Evolutionary conservation across 2,797 vertebrate genomes (phyloP).

Genomic region (Pangasius djambal): DNA sequence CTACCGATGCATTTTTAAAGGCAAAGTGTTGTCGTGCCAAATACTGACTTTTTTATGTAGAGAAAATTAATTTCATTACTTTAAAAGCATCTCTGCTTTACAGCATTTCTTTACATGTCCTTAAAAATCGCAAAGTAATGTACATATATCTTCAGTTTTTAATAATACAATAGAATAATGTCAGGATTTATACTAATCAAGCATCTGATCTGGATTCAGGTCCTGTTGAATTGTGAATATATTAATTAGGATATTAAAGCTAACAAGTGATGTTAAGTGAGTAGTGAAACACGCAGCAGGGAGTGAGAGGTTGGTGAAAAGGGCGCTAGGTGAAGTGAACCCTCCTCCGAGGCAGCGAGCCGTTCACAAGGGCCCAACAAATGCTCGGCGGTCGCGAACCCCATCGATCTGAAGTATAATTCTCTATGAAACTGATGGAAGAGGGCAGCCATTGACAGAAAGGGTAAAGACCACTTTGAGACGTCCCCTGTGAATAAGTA

Average conservation of each 20-base stretch:
- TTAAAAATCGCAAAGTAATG: not conserved
- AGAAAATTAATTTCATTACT: not conserved
- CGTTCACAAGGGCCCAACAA: constrained; percentile 74
- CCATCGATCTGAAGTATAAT: constrained; percentile 90
- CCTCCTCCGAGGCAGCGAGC: constrained; percentile 68
- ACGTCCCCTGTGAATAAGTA: constrained; percentile 83
- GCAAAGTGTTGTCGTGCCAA: not conserved
- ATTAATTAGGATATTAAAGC: not conserved
- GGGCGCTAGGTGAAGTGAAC: constrained; percentile 69
- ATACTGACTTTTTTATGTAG: not conserved
- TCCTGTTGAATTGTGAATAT: not conserved
- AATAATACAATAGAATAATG: not conserved
- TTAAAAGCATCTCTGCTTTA: not conserved
- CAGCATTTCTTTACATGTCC: not conserved
- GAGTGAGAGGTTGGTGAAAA: constrained; percentile 61
- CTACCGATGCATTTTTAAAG: not conserved
- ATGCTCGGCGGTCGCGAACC: constrained; percentile 84
- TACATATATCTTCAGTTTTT: not conserved
- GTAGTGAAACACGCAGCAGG: constrained; percentile 75
- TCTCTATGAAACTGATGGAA: constrained; percentile 95
- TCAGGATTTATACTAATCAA: not conserved
- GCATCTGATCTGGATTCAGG: not conserved
- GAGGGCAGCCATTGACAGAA: constrained; percentile 88
- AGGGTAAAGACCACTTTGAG: constrained; percentile 88
- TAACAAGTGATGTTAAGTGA: constrained; percentile 55